Evolutionary conservation across 2,797 vertebrate genomes (phyloP).

Genomic region (Hephaestus fuliginosus): DNA sequence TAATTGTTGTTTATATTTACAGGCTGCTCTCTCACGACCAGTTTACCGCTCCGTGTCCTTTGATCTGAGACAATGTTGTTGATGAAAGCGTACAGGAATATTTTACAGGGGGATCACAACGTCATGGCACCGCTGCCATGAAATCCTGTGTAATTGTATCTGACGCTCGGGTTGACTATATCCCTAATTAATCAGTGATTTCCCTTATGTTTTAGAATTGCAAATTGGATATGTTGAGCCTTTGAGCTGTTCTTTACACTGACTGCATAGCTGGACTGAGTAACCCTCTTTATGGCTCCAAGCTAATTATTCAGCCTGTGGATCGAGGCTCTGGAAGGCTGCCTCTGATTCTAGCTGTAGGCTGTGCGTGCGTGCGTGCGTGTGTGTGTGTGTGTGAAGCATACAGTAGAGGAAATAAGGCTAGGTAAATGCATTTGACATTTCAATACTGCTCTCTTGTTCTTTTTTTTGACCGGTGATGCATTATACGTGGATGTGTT

Average conservation of each 20-base stretch:
- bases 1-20: conserved; percentile 60
- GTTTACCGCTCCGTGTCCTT: conserved; percentile 36
- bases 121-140: conserved; percentile 14
- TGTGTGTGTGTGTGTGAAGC: conserved; percentile 38
- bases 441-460: conserved; percentile 32
- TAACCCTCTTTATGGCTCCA: conserved; percentile 65
- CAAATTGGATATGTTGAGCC: conserved; percentile 71
- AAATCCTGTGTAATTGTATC: conserved; percentile 61
- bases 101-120: conserved; percentile 4
- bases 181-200: conserved; percentile 76
- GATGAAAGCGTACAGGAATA: conserved; percentile 35
- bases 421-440: conserved; percentile 50
- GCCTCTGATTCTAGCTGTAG: conserved; percentile 58
- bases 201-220: conserved; percentile 76
- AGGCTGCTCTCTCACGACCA: conserved; percentile 11
- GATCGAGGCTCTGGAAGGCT: conserved; percentile 71
- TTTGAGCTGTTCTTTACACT: conserved; percentile 73
- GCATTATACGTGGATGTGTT: conserved; percentile 46
- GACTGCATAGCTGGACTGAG: conserved; percentile 64
- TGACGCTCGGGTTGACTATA: conserved; percentile 51
- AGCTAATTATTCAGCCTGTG: conserved; percentile 78
- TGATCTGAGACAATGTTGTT: conserved; percentile 53
- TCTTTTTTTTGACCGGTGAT: conserved; percentile 37
- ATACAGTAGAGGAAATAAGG: conserved; percentile 33
- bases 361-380: conserved; percentile 38